Evolutionary conservation across 2,113 vertebrate species (phyloP).

Genomic region (Calyptomena viridis): DNA sequence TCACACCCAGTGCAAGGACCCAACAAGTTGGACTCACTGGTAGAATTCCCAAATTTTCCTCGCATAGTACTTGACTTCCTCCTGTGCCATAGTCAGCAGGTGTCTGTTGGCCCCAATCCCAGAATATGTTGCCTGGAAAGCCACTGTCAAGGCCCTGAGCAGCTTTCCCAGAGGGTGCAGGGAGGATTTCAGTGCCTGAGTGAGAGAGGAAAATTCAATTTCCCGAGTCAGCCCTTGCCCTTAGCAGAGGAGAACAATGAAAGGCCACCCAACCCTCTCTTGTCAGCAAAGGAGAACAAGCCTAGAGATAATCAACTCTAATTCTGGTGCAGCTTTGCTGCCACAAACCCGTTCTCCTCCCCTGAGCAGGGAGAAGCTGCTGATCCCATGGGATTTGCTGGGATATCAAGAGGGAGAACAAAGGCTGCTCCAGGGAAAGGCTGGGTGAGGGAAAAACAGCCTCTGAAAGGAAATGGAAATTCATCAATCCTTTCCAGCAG

Average conservation of each 20-base stretch:
- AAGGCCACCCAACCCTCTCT: background rate
- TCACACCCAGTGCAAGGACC: background rate
- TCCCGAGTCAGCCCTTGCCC: background rate
- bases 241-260: background rate
- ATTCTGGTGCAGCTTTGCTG: background rate
- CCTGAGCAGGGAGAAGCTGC: background rate
- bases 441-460: background rate
- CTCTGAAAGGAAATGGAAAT: background rate
- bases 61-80: slow-evolving; percentile 74
- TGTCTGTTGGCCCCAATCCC: slow-evolving; percentile 75
- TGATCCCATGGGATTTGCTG: background rate
- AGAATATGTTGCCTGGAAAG: slow-evolving; percentile 74
- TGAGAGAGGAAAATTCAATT: background rate
- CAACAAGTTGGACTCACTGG: background rate
- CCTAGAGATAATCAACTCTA: background rate
- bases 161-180: slow-evolving; percentile 76
- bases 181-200: slow-evolving; percentile 66
- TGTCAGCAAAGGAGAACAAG: background rate
- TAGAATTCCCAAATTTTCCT: slow-evolving; percentile 73
- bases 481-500: background rate
- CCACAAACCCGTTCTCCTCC: background rate
- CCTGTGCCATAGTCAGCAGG: slow-evolving; percentile 76
- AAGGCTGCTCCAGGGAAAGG: background rate
- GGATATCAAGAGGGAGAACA: background rate
- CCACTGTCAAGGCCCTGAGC: slow-evolving; percentile 46